These are phyloP conservation scores for Meandrina meandrites DNA, from an alignment of 92 coral and sea anemone species.

Conservation along the genomic window DNA sequence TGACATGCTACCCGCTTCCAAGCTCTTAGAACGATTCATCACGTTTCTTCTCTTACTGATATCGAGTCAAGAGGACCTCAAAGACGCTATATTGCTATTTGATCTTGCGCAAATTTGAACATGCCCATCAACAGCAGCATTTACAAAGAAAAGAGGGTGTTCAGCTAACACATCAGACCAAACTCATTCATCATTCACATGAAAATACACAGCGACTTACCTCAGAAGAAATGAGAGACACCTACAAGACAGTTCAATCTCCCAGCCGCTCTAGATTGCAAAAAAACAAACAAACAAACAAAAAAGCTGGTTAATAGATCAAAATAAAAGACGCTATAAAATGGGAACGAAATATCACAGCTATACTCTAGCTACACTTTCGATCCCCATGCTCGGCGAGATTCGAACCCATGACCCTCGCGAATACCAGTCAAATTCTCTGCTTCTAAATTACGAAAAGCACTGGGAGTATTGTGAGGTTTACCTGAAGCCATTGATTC, in stretches of 20 bases:
- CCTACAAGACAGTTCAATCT: constrained; percentile 84
- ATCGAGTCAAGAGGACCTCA: too few relatives aligned
- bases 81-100: too few relatives aligned
- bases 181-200: too few relatives aligned
- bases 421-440: neutral
- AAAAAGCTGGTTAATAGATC: neutral
- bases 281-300: neutral
- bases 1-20: too few relatives aligned
- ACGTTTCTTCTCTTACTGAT: too few relatives aligned
- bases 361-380: neutral
- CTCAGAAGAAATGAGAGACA: constrained; percentile 88
- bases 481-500: constrained; percentile 89
- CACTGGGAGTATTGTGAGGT: neutral
- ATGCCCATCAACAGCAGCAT: neutral
- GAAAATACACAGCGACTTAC: constrained; percentile 36
- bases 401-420: neutral
- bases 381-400: neutral
- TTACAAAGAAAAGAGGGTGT: neutral
- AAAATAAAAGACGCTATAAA: neutral
- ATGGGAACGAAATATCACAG: neutral
- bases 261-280: constrained; percentile 85
- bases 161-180: neutral
- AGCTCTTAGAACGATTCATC: too few relatives aligned
- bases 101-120: too few relatives aligned
- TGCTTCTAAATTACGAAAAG: neutral